phyloP scores from a whole-genome alignment of 2,797 vertebrate genomes.

The Geotrypetes seraphini region DNA sequence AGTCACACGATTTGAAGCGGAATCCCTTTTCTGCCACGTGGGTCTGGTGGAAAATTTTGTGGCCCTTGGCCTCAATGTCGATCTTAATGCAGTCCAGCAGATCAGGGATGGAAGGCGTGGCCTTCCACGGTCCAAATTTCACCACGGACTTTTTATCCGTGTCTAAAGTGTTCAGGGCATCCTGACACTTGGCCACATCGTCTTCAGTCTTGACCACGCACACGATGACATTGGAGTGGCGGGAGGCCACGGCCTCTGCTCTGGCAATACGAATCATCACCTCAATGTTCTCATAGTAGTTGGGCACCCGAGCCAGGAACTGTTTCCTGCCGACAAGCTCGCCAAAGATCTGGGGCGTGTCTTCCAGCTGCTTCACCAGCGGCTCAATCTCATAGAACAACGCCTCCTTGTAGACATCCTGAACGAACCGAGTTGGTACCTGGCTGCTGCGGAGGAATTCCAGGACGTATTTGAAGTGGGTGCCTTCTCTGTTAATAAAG shows the following conservation, averaged over 20 bases:
- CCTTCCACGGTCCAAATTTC: slow-evolving; percentile 86
- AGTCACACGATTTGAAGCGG: slow-evolving; percentile 56
- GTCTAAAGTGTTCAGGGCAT: slow-evolving; percentile 58
- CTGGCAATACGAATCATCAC: slow-evolving; percentile 78
- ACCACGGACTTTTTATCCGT: slow-evolving; percentile 71
- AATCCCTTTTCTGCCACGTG: slow-evolving; percentile 56
- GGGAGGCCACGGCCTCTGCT: slow-evolving; percentile 72
- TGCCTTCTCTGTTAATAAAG: slow-evolving; percentile 80
- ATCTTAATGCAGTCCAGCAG: slow-evolving; percentile 75
- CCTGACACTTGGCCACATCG: slow-evolving; percentile 46
- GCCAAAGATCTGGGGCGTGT: slow-evolving; percentile 73
- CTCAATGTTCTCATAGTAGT: slow-evolving; percentile 83
- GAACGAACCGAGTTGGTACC: slow-evolving; percentile 59
- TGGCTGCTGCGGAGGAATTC: slow-evolving; percentile 73
- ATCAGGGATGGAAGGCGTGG: slow-evolving; percentile 44
- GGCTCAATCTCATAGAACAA: slow-evolving; percentile 72
- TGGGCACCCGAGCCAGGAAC: slow-evolving; percentile 73
- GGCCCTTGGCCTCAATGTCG: slow-evolving; percentile 76
- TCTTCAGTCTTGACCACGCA: slow-evolving; percentile 68
- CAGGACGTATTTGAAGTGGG: slow-evolving; percentile 69
- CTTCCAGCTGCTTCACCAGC: slow-evolving; percentile 73
- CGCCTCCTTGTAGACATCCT: slow-evolving; percentile 74
- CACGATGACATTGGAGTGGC: slow-evolving; percentile 63
- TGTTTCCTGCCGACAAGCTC: slow-evolving; percentile 78
- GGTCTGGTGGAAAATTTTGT: slow-evolving; percentile 49